A percentile compares a stretch with the other conserved stretches of the same genome.
These are phyloP conservation scores for Sabellastarte sp. DNA, from an alignment of 2,888 invertebrate species.

Conservation along the genomic window DNA sequence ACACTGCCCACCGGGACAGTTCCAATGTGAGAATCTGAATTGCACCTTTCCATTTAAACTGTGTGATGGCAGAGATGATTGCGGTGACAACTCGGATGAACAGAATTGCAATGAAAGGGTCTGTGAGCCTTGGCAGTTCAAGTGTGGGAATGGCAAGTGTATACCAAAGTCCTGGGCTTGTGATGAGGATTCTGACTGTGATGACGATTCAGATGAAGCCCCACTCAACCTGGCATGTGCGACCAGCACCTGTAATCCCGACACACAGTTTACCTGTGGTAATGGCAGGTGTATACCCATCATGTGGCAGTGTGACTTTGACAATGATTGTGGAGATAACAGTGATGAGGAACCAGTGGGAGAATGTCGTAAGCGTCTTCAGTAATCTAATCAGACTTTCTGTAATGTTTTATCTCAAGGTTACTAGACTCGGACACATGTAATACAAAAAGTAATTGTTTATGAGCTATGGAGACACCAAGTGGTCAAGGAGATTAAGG, in stretches of 20 bases:
- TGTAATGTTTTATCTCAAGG: too few species aligned
- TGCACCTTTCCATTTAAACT: constrained; percentile 55
- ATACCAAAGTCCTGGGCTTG: constrained; percentile 49
- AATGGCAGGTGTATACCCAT: constrained; percentile 53
- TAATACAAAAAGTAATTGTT: too few species aligned
- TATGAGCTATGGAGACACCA: too few species aligned
- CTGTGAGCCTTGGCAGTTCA: constrained; percentile 71
- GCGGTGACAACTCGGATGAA: constrained; percentile 70
- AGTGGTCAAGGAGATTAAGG: too few species aligned
- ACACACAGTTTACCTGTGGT: constrained; percentile 63
- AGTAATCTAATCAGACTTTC: too few species aligned
- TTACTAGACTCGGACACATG: too few species aligned
- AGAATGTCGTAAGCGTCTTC: constrained; percentile 18
- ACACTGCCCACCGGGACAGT: constrained; percentile 56
- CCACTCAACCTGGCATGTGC: constrained; percentile 26
- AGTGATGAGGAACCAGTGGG: constrained; percentile 63
- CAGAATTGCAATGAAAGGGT: constrained; percentile 39
- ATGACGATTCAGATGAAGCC: constrained; percentile 48
- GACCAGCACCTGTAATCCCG: constrained; percentile 36
- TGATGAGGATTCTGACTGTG: constrained; percentile 55
- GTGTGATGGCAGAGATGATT: constrained; percentile 96
- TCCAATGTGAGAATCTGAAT: constrained; percentile 51
- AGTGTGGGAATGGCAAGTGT: constrained; percentile 79
- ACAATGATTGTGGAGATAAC: constrained; percentile 87
- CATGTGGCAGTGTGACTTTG: constrained; percentile 80